Conservation (phyloP, 2,888 invertebrate species). For the Arctia plantaginis region DNA sequence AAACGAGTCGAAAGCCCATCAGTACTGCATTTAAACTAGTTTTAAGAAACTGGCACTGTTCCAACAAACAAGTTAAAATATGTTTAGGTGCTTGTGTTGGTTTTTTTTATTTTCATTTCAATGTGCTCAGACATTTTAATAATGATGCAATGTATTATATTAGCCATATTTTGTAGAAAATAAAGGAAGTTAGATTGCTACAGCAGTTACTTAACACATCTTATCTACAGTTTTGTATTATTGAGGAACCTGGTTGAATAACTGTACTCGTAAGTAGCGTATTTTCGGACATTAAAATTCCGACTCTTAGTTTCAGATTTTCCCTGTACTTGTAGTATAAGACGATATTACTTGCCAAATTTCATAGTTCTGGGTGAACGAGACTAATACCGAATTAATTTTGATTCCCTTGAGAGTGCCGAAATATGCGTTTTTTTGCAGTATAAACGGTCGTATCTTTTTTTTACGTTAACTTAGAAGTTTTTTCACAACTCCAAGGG, state of each 20-base stretch:
- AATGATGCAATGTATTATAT: slow-evolving; percentile 39
- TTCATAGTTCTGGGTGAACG: too few relatives aligned
- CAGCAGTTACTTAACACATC: not conserved
- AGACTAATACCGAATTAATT: too few relatives aligned
- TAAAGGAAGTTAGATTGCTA: slow-evolving; percentile 22
- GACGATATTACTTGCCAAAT: too few relatives aligned
- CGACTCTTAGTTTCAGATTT: too few relatives aligned
- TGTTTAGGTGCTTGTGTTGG: slow-evolving; percentile 35
- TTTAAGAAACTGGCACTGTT: slow-evolving; percentile 51
- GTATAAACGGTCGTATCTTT: too few relatives aligned
- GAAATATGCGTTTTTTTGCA: too few relatives aligned
- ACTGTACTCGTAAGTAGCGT: not conserved
- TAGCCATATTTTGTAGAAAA: slow-evolving; percentile 33
- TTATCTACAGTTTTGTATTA: not conserved
- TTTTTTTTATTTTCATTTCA: slow-evolving; percentile 52
- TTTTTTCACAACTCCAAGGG: too few relatives aligned
- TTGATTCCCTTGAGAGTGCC: too few relatives aligned
- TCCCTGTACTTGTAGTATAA: too few relatives aligned
- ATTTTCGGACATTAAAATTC: not conserved
- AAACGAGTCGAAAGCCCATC: slow-evolving; percentile 32
- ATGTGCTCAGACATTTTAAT: slow-evolving; percentile 49
- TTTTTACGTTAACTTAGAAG: too few relatives aligned
- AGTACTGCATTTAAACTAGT: slow-evolving; percentile 49
- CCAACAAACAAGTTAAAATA: slow-evolving; percentile 48
- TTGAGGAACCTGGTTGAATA: not conserved